Conservation (phyloP, 1,140 invertebrate genomes). For the Panonychus citri region DNA sequence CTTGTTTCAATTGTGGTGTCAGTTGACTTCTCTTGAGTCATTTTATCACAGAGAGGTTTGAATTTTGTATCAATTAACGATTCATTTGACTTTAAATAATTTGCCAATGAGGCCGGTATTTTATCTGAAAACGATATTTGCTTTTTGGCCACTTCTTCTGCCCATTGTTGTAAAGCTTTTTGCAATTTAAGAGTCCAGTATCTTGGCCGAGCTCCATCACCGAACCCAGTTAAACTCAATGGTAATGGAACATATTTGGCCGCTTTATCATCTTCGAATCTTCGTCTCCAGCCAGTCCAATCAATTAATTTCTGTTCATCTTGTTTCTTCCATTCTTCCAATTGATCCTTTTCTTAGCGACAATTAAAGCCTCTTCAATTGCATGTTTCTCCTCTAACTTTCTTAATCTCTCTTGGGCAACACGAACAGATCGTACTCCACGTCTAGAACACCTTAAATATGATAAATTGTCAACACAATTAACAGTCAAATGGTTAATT, state of each 20-base stretch:
- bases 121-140: neutral
- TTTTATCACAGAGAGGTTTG: neutral
- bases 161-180: neutral
- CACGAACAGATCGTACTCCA: too few species aligned
- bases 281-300: neutral
- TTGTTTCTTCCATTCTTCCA: neutral
- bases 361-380: too few species aligned
- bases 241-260: constrained; percentile 5
- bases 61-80: neutral
- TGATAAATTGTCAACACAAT: too few species aligned
- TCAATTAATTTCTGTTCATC: neutral
- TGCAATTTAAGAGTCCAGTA: constrained; percentile 5
- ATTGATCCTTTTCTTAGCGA: neutral
- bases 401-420: too few species aligned
- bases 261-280: neutral
- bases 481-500: too few species aligned
- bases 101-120: neutral
- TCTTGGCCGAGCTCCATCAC: constrained; percentile 4
- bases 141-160: neutral
- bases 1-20: neutral
- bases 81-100: neutral
- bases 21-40: neutral
- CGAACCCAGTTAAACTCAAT: constrained; percentile 6
- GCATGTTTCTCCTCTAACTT: too few species aligned
- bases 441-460: too few species aligned